Evolutionary conservation across 1,140 invertebrate species (phyloP), one percentile per base, ranked within the genome.

Genomic region (Euwallacea similis): DNA sequence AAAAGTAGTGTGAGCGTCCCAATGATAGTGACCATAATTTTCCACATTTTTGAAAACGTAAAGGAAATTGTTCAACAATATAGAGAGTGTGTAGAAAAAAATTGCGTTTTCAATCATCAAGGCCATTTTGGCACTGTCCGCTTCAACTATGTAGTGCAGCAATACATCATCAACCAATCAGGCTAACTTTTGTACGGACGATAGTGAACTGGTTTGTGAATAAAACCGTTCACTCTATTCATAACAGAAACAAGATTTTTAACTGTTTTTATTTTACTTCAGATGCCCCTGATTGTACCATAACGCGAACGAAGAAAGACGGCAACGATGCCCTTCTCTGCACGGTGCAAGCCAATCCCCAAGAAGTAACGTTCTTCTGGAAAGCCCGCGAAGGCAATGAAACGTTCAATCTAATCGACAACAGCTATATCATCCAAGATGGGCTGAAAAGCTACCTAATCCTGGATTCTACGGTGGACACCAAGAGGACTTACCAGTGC

Each of bases 281-380:
- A 96, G 94, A 89, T 84, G 89, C 91, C 77, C 94, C 94, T 2
- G 90, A 93, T 78, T 97, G 94, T 80, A 86, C 86, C 33, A 93
- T 95, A 73, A 88, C 90, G 69, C 86, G 89, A 71, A 86, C 86
- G 44, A 88, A 90, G 78, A 85, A 88, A 69, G 86, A 93, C 62
- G 91, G 91, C 2, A 86, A 88, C 75, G 87, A 91, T 78, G 88
- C 91, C 56, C 83, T 96, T 13, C 87, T 92, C 8, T 96, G 94
- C 80, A 90, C 89, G 42, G 92, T 90, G 2, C 83, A 86, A 50
- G 93, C 93, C 33, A 95, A 95, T 84, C 94, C 94, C 0, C 81
- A 85, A 64, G 88, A 92, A 76, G 91, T 93, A n/a, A 85, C 88
- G 60, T 96, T 95, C 83, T 87, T 84, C 42, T 96, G 94, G 94